phyloP scores from a whole-genome alignment of 2,797 vertebrate species.

The Sciaenops ocellatus region DNA sequence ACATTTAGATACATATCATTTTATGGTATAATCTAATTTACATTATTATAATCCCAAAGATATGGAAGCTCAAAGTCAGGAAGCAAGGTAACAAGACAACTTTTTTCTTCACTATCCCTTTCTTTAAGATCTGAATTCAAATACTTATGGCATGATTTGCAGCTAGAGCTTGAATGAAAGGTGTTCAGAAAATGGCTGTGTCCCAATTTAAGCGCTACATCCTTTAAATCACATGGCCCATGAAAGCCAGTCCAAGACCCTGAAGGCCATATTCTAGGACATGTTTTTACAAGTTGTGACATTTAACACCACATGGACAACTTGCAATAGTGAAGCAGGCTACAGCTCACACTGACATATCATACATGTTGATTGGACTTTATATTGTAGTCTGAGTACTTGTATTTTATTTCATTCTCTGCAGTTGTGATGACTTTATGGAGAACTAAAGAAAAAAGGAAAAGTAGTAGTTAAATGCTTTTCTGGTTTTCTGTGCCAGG shows the following conservation, averaged over 20 bases:
- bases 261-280: not conserved
- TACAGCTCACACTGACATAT: not conserved
- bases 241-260: not conserved
- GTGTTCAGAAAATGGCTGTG: not conserved
- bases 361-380: not conserved
- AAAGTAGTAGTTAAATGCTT: not conserved
- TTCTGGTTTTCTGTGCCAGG: not conserved
- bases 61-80: not conserved
- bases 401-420: not conserved
- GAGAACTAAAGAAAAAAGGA: not conserved
- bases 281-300: not conserved
- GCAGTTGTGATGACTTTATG: not conserved
- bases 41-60: not conserved
- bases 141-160: not conserved
- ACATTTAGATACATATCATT: not conserved
- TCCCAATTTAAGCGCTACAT: not conserved
- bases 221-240: not conserved
- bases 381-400: not conserved
- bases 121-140: not conserved
- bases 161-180: not conserved
- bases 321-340: not conserved
- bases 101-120: not conserved
- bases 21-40: not conserved
- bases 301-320: constrained; percentile 1
- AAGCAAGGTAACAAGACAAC: not conserved